Evolutionary conservation across 2,888 invertebrate species (phyloP).

Genomic region (Lepidonotus clava): DNA sequence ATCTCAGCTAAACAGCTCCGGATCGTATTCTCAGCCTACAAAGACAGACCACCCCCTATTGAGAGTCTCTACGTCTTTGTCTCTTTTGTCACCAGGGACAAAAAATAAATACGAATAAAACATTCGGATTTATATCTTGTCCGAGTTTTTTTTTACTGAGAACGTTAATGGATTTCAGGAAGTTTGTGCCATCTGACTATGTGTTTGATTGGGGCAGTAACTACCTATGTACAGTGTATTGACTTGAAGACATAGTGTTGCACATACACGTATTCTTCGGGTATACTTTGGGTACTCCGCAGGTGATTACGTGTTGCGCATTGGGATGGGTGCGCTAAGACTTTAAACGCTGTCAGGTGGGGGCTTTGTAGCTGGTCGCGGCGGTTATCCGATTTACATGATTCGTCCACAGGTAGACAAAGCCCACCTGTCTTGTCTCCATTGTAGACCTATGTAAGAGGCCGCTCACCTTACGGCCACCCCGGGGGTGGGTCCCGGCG

Average conservation of each 20-base stretch:
- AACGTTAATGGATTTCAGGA: constrained; percentile 6
- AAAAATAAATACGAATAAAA: neutral
- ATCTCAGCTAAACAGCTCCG: constrained; percentile 32
- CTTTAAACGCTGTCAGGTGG: constrained; percentile 8
- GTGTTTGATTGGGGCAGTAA: neutral
- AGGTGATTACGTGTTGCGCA: neutral
- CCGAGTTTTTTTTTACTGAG: no score
- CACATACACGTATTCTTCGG: neutral
- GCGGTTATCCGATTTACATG: neutral
- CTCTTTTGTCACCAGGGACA: neutral
- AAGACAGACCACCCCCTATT: neutral
- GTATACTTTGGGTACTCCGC: neutral
- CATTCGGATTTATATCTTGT: neutral
- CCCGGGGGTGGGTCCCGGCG: no score
- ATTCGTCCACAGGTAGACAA: neutral
- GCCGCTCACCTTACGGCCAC: constrained; percentile 9
- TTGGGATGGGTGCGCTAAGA: neutral
- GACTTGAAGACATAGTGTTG: neutral
- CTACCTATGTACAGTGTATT: no score
- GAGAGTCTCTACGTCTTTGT: constrained; percentile 5
- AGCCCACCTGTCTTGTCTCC: constrained; percentile 25
- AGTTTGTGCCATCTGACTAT: neutral
- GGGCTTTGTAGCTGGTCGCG: no score
- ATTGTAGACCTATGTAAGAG: neutral
- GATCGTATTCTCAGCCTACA: constrained; percentile 10